phyloP scores from a whole-genome alignment of 2,797 vertebrate species.

The Sparidentex hasta region DNA sequence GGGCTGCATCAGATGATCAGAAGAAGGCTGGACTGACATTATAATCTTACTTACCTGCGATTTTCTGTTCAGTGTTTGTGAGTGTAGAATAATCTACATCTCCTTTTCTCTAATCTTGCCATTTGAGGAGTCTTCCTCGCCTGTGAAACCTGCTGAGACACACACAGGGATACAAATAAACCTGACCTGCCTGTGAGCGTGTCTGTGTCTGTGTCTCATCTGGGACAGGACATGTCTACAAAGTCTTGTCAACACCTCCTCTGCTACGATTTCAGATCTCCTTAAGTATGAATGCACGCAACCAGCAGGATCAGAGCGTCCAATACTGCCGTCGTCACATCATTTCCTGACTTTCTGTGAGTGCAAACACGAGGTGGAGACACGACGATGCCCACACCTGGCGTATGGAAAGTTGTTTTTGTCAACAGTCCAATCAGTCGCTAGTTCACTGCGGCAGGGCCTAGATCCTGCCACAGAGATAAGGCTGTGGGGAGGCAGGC shows the following conservation, averaged over 20 bases:
- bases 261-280: background rate
- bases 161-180: background rate
- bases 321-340: constrained; percentile 1
- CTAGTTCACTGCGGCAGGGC: constrained; percentile 37
- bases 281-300: background rate
- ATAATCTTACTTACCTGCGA: background rate
- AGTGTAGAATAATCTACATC: background rate
- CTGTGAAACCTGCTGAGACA: background rate
- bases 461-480: background rate
- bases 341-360: constrained; percentile 3
- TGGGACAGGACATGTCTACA: background rate
- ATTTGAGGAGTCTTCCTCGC: background rate
- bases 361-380: background rate
- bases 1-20: background rate
- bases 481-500: constrained; percentile 9
- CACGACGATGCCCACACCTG: background rate
- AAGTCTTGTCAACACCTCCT: background rate
- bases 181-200: background rate
- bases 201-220: background rate
- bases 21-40: background rate
- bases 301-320: background rate
- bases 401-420: background rate
- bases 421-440: constrained; percentile 66
- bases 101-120: background rate
- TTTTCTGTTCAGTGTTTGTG: background rate